Evolutionary conservation across 2,888 invertebrate genomes (phyloP), one percentile per base, ranked within the genome.

Genomic region (Sphecodes monilicornis): DNA sequence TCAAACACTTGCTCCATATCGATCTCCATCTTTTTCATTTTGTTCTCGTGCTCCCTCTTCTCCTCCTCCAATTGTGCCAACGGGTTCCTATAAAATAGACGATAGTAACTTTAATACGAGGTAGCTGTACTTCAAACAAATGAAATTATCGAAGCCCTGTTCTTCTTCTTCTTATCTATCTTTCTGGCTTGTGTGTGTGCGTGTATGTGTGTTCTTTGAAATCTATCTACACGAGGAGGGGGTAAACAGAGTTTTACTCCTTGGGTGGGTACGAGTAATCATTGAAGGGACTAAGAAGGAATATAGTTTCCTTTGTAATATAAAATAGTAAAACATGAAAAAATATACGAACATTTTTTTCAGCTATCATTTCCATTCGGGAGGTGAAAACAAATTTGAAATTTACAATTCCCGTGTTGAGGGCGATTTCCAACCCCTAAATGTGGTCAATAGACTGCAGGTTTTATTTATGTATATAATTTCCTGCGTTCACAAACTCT

Each of bases 1-100:
- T 99, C 99, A 95, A 99, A 99, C 88, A 99, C 99, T 96, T 98
- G 98, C 94, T 99, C 99, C 98, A 99, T 99, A 95, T 99, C 99
- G 66, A 97, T 97, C 95, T 99, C 99, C 98, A 99, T 99, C 95
- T 99, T 99, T 95, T 99, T 99, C 98, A 99, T 98, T 95, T 99
- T 98, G 88, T 97, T 96, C 94, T 99, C 98, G 92, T 99, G 99
- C 93, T 99, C 99, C 85, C 98, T 97, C 95, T 98, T 99, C 95
- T 99, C 99, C 94, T 99, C 99, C 95, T 99, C 99, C 97, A 99
- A 98, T 95, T 99, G 99, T 80, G 99, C 98, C 94, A 99, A 96
- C 71, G 99, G 99, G 96, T 99, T 99, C 97, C 98, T 98, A 95
- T 29, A 95, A 88, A 66, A 66, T 29, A 72, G 18, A 71, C 8